Base-by-base conservation (phyloP, 2,113 vertebrate genomes). In the Archilochus colubris region DNA sequence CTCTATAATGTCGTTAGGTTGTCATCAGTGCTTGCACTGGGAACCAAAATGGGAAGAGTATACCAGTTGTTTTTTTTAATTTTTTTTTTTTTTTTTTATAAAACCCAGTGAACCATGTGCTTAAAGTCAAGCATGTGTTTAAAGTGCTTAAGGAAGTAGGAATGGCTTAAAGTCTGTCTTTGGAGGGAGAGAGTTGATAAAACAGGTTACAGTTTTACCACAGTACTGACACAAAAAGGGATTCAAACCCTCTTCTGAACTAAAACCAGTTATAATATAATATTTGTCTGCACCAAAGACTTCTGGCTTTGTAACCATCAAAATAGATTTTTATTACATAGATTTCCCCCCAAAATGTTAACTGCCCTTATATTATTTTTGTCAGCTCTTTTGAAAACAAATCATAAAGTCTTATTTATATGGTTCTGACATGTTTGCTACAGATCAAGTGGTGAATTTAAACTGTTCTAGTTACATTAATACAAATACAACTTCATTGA, bases 71-170 rank as follows among this genome's bases (percentile, higher is more conserved):
- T 31, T 55, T 28, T 31, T 12, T 58, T 31, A 25, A n/a, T n/a
- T 14, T 25, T 53, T 54, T 55, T 31, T 48, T 86, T 94, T 80
- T 43, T 9, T 77, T 91, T 85, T 82, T 80, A 91, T 91, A 89
- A 70, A 94, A 43, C 38, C 68, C 78, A 91, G 84, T 12, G 43
- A 95, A 80, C 43, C 91, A 91, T 78, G 85, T 95, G 94, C 95
- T 93, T 74, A 31, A 86, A 88, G 82, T 94, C 91, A 94, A 92
- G 81, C 87, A 86, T 25, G 17, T 85, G 78, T 76, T 92, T 59
- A 36, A 70, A 88, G 59, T 28, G 72, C 72, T 87, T 63, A 44
- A 25, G 70, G 89, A 92, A 82, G 28, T 1, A 62, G 59, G 75
- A 19, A 68, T 70, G 64, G 85, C 66, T 94, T 19, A 82, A 81